Conservation (phyloP, 1,140 invertebrate species). For the Drosophila trapezifrons region DNA sequence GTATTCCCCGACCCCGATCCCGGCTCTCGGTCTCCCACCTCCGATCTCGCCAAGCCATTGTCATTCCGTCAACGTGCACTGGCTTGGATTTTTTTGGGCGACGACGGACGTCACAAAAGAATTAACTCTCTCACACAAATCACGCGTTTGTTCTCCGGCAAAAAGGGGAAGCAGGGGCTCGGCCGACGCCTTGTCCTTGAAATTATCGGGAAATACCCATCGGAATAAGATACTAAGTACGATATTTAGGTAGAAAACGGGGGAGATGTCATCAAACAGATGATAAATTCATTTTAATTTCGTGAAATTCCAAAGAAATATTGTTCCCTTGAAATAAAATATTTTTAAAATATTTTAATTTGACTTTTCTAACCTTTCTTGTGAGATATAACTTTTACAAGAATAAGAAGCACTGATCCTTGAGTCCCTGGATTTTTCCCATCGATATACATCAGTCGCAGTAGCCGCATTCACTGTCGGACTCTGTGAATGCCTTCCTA, state of each 20-base stretch:
- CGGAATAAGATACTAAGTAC: background rate
- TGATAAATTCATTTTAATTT: no score
- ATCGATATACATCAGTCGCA: slow-evolving; percentile 6
- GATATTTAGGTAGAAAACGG: no score
- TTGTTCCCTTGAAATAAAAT: no score
- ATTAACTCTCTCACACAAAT: slow-evolving; percentile 10
- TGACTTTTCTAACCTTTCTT: no score
- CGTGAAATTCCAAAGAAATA: no score
- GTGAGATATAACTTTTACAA: no score
- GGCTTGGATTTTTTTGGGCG: slow-evolving; percentile 17
- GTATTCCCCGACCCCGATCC: slow-evolving; percentile 22
- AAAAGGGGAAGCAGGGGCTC: slow-evolving; percentile 2
- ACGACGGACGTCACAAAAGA: slow-evolving; percentile 18
- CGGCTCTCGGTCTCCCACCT: background rate
- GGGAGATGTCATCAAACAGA: background rate
- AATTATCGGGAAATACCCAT: background rate
- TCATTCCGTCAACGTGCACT: slow-evolving; percentile 28
- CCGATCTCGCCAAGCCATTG: slow-evolving; percentile 19
- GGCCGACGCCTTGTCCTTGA: slow-evolving; percentile 2
- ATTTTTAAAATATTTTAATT: background rate
- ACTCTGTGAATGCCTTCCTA: slow-evolving; percentile 13
- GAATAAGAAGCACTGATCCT: no score
- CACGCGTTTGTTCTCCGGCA: background rate
- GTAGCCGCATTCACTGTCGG: slow-evolving; percentile 25
- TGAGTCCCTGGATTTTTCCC: background rate